Conservation (phyloP, 2,888 invertebrate species). For the Labia minor region DNA sequence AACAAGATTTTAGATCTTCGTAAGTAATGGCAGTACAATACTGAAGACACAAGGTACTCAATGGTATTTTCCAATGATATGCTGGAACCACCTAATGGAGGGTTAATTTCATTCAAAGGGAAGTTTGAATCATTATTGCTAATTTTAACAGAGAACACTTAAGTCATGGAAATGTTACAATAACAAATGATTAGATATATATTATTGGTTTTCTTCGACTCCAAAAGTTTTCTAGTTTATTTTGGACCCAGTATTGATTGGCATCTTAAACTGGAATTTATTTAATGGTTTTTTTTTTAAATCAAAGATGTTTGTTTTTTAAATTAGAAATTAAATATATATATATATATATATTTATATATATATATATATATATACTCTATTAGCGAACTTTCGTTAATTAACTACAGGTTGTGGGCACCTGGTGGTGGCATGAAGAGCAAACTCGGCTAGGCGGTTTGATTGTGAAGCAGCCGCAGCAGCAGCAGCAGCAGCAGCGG, state of each 20-base stretch:
- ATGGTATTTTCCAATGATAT: constrained; percentile 23
- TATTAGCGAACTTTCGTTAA: constrained; percentile 25
- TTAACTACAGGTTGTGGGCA: constrained; percentile 24
- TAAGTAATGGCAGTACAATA: constrained; percentile 25
- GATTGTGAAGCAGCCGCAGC: constrained; percentile 9
- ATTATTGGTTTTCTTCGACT: constrained; percentile 5
- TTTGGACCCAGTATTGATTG: constrained; percentile 26
- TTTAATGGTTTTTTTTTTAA: constrained; percentile 13
- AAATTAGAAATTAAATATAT: constrained; percentile 19
- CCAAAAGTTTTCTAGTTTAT: constrained; percentile 20
- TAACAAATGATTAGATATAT: constrained; percentile 4
- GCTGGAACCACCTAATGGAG: constrained; percentile 22
- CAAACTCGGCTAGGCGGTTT: constrained; percentile 24
- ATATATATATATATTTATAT: constrained; percentile 23
- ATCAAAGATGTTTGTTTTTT: constrained; percentile 13
- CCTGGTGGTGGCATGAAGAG: constrained; percentile 23
- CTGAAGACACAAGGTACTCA: constrained; percentile 24
- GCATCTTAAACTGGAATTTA: constrained; percentile 24
- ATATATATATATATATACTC: constrained; percentile 25
- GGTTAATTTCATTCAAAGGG: constrained; percentile 16
- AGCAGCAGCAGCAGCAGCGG: neutral
- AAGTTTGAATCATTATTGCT: constrained; percentile 25
- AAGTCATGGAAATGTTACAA: constrained; percentile 22
- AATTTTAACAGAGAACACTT: constrained; percentile 16
- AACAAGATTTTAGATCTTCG: constrained; percentile 20